A percentile compares a stretch with the other conserved stretches of the same genome.
Evolutionary conservation across 2,797 vertebrate species (phyloP).

Genomic region (Falco berigora): DNA sequence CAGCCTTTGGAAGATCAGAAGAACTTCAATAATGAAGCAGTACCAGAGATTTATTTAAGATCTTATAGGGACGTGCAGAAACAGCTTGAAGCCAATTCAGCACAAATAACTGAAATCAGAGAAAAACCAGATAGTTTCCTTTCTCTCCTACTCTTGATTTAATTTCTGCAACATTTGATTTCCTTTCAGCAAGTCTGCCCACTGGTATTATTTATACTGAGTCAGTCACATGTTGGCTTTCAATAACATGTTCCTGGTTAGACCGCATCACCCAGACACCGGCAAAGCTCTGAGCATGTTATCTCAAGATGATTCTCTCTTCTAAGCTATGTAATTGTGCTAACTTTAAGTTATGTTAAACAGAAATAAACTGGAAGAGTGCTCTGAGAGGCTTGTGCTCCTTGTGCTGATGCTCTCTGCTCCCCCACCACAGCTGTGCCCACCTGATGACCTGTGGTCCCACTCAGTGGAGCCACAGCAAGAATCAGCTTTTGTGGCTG

Average conservation of each 20-base stretch:
- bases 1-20: background rate
- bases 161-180: background rate
- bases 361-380: background rate
- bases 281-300: background rate
- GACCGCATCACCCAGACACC: background rate
- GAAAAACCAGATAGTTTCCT: background rate
- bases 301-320: background rate
- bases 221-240: background rate
- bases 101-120: background rate
- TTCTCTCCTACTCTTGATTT: background rate
- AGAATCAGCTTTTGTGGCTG: background rate
- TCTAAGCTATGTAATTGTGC: background rate
- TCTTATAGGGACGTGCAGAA: background rate
- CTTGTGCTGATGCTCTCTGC: background rate
- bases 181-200: background rate
- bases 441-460: rapidly evolving
- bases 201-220: background rate
- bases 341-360: background rate
- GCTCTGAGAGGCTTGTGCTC: background rate
- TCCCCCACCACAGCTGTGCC: rapidly evolving
- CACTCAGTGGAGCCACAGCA: rapidly evolving
- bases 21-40: background rate
- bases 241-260: background rate
- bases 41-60: background rate
- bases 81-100: constrained; percentile 5